A percentile compares a stretch with the other conserved stretches of the same genome.
Conservation (phyloP, 2,888 invertebrate genomes). For the Callinectes sapidus region DNA sequence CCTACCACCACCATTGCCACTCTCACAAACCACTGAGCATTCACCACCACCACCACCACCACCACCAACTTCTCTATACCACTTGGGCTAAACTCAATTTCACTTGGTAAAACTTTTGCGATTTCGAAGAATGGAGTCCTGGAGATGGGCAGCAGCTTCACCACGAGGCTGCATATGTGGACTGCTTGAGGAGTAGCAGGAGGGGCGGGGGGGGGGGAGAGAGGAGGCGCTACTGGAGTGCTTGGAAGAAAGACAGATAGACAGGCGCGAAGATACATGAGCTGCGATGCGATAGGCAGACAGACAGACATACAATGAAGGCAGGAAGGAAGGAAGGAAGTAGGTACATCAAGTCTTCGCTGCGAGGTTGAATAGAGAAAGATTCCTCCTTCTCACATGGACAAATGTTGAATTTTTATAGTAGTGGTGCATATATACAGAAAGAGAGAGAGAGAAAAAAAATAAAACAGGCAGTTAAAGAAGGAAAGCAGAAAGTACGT, state of each 20-base stretch:
- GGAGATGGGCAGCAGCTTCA: not conserved
- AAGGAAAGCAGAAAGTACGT: no score
- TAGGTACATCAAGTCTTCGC: not conserved
- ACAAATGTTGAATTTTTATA: no score
- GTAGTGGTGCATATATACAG: no score
- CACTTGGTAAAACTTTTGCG: slow-evolving; percentile 19
- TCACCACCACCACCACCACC: slow-evolving; percentile 4
- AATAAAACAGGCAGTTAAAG: no score
- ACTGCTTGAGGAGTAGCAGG: not conserved
- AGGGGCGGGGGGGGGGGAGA: not conserved
- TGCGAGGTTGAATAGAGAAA: not conserved
- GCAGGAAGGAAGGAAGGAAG: not conserved
- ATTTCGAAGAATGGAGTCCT: not conserved
- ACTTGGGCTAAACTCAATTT: slow-evolving; percentile 4
- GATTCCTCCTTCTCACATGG: not conserved
- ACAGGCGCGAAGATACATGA: not conserved
- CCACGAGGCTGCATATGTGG: not conserved
- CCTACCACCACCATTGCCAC: not conserved
- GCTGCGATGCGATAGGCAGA: not conserved
- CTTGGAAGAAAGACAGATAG: not conserved
- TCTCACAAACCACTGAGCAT: not conserved
- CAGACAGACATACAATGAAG: not conserved
- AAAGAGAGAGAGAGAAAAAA: no score
- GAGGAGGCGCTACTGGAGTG: not conserved
- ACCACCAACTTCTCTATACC: not conserved